A percentile compares a stretch with the other conserved stretches of the same genome.
phyloP scores from a whole-genome alignment of 1,140 invertebrate genomes.

The Papilio aristodemus region DNA sequence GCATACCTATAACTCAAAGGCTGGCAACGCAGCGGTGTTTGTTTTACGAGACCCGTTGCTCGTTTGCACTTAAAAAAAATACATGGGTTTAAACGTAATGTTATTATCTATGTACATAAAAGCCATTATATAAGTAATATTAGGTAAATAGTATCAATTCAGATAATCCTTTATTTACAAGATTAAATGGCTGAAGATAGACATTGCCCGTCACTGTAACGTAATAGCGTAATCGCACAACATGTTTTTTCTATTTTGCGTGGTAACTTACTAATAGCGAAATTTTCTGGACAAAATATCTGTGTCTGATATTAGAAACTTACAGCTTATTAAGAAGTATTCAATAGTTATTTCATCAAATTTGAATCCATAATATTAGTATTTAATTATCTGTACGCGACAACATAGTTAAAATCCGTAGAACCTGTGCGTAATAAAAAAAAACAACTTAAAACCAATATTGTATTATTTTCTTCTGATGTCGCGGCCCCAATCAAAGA shows the following conservation, averaged over 20 bases:
- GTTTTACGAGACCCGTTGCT: too few species aligned
- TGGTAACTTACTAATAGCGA: too few species aligned
- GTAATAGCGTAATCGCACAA: neutral
- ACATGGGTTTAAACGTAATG: neutral
- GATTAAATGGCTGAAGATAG: neutral
- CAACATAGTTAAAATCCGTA: too few species aligned
- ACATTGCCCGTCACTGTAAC: neutral
- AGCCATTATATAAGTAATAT: neutral
- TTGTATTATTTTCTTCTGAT: conserved; percentile 32
- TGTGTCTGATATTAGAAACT: too few species aligned
- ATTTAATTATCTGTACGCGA: too few species aligned
- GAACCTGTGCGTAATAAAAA: neutral
- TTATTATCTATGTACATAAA: neutral
- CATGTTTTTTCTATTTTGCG: neutral
- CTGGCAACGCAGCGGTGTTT: too few species aligned
- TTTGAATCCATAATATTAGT: too few species aligned
- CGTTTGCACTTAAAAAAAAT: too few species aligned
- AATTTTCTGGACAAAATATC: too few species aligned
- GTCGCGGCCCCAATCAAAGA: conserved; percentile 49
- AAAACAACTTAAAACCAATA: neutral
- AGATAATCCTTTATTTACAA: neutral
- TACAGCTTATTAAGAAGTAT: too few species aligned
- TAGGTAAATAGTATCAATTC: conserved; percentile 3
- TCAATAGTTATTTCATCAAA: too few species aligned
- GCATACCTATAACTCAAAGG: too few species aligned